phyloP scores from a whole-genome alignment of 2,888 invertebrate genomes.

The Dicycla oo region DNA sequence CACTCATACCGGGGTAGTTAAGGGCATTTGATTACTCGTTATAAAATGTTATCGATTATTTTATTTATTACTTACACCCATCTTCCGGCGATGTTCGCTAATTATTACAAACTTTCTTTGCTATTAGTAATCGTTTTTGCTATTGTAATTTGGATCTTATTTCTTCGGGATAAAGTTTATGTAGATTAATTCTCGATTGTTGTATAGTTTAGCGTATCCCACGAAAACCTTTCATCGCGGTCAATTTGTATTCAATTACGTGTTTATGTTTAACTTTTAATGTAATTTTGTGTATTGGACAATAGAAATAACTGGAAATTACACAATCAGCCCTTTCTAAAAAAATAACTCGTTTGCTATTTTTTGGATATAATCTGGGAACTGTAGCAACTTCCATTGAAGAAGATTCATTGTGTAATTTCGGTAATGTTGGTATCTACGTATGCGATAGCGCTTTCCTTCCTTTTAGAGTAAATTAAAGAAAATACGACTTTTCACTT shows the following conservation, averaged over 20 bases:
- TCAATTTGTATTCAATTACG: constrained; percentile 64
- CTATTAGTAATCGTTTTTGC: constrained; percentile 10
- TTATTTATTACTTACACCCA: constrained; percentile 60
- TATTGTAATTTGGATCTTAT: constrained; percentile 32
- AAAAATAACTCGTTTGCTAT: constrained; percentile 48
- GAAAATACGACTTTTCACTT: constrained; percentile 52
- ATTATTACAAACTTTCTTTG: constrained; percentile 48
- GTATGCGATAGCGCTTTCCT: constrained; percentile 45
- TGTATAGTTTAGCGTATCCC: background rate
- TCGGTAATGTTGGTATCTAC: constrained; percentile 26
- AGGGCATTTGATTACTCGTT: constrained; percentile 67
- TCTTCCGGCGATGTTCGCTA: constrained; percentile 56
- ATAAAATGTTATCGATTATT: constrained; percentile 66
- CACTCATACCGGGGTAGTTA: constrained; percentile 58
- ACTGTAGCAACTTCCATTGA: constrained; percentile 36
- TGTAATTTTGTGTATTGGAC: constrained; percentile 55
- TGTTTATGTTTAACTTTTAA: constrained; percentile 44
- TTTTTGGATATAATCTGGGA: constrained; percentile 34
- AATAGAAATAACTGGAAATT: constrained; percentile 56
- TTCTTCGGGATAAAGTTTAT: background rate
- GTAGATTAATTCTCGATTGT: background rate
- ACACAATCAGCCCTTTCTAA: constrained; percentile 57
- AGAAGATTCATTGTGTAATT: constrained; percentile 51
- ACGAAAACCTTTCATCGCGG: constrained; percentile 46
- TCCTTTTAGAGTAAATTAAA: constrained; percentile 59